Evolutionary conservation across 2,888 invertebrate genomes (phyloP), one percentile per base, ranked within the genome.

Genomic region (Aleiodes testaceus): DNA sequence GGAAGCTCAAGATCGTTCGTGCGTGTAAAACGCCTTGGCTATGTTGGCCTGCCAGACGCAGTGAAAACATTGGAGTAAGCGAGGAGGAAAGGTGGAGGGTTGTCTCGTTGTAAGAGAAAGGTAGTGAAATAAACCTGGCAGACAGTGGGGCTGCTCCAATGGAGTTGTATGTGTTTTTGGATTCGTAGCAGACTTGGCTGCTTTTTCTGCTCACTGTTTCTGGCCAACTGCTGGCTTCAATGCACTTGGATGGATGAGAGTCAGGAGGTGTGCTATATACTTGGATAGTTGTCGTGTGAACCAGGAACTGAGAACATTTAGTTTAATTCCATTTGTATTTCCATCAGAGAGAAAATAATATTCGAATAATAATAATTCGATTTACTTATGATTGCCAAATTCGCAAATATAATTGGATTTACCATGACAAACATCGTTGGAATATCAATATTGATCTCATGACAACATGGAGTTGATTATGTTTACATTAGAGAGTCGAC

Each of bases 31-130:
- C 66, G 64, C 66, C 70, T 70, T 55, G 70, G 59, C 66, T 47
- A 59, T 59, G 66, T 66, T 70, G 66, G 70, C 70, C 70, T 70
- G 70, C 70, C 70, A 70, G 70, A 59, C 36, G 59, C 70, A 70
- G 53, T 55, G 69, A 66, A 42, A 66, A 71, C 63, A 74, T 12
- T 44, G 65, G 71, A 67, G 66, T 42, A 53, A 67, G 61, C 14
- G 63, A 55, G 26, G 61, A 44, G 64, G 44, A 47, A 52, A 45
- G 18, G 20, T 16, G 47, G 16, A 50, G 50, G 61, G 47, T 66
- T 11, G 36, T 36, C 36, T 11, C 36, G 36, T 9, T 36, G 36
- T 11, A 44, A 53, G 68, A 74, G 66, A 59, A 73, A 74, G 70
- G 66, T 18, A 59, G 69, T 12, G 53, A 26, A 26, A 12, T 61